Conservation (phyloP, 2,113 vertebrate genomes). For the Tachysurus fulvidraco region DNA sequence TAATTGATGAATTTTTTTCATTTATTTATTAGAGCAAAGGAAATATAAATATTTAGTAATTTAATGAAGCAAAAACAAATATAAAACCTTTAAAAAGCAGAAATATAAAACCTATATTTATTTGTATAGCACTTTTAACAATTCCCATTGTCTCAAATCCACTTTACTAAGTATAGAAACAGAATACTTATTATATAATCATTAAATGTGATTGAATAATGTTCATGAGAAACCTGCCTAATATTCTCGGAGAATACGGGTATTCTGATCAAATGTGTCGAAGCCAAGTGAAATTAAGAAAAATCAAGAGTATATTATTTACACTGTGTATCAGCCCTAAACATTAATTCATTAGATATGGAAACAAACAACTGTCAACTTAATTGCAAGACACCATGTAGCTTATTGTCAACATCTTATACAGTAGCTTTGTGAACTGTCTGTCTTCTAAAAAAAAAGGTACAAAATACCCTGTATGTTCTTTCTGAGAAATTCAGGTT, state of each 20-base stretch:
- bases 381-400: not conserved
- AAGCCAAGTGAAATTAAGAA: not conserved
- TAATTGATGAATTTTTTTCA: not conserved
- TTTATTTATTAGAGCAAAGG: not conserved
- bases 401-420: not conserved
- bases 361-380: not conserved
- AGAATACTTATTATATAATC: not conserved
- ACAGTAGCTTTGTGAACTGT: not conserved
- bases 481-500: not conserved
- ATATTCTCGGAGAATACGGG: not conserved
- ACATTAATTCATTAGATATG: not conserved
- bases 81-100: too few relatives aligned
- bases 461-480: not conserved
- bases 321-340: not conserved
- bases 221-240: not conserved
- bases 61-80: not conserved
- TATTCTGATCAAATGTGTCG: not conserved
- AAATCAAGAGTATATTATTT: not conserved
- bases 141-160: too few relatives aligned
- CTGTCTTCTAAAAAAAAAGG: not conserved
- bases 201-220: not conserved
- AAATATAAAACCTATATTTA: not conserved
- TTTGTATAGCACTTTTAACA: too few relatives aligned
- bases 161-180: too few relatives aligned
- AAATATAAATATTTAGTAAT: not conserved